Evolutionary conservation across 1,140 invertebrate species (phyloP).

Genomic region (Penaeus japonicus): DNA sequence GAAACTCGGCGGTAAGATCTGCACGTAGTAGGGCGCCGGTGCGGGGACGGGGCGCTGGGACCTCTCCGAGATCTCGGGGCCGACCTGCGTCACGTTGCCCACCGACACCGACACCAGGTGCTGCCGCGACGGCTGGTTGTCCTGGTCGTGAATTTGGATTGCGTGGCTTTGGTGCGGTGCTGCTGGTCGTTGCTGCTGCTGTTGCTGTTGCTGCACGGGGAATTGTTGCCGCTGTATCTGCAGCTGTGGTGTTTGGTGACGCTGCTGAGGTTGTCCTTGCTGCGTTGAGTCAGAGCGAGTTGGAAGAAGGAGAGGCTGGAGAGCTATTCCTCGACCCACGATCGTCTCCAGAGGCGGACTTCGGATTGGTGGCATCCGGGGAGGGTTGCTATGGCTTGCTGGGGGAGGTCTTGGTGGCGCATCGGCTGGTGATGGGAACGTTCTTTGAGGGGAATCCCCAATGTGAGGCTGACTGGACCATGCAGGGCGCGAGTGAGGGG

Average conservation of each 20-base stretch:
- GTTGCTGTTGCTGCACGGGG: neutral
- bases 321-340: constrained; percentile 22
- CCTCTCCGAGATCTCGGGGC: neutral
- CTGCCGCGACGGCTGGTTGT: neutral
- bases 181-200: neutral
- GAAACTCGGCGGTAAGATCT: constrained; percentile 37
- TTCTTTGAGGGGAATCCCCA: neutral
- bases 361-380: neutral
- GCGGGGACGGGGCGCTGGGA: neutral
- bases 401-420: neutral
- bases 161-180: neutral
- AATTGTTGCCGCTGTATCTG: neutral
- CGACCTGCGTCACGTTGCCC: neutral
- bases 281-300: neutral
- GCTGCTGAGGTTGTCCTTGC: neutral
- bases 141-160: neutral
- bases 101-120: neutral
- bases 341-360: constrained; percentile 6
- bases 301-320: neutral
- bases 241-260: neutral
- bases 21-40: neutral
- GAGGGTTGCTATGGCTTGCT: neutral
- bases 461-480: neutral
- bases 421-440: neutral
- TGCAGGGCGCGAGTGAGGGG: no score